Percentiles rank a stretch among this genome's conserved stretches.
Conservation (phyloP, 2,888 invertebrate genomes). For the Himalopsyche kuldschensis region DNA sequence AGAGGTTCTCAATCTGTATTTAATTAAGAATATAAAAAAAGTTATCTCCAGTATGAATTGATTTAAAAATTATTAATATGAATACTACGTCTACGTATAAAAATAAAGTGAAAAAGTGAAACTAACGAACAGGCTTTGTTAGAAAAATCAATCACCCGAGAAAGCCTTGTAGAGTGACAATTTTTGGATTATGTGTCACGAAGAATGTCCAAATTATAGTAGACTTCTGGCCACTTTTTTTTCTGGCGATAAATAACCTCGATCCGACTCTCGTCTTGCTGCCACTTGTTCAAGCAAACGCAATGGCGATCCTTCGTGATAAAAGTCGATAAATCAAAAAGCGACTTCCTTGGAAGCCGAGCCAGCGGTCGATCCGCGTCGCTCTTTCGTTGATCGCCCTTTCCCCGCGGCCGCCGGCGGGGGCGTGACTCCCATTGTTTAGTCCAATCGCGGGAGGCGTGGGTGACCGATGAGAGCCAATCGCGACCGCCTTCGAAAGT, state of each 20-base stretch:
- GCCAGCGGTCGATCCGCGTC: not conserved
- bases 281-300: not conserved
- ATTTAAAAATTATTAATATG: too few species aligned
- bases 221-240: too few species aligned
- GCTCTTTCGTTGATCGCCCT: slow-evolving; percentile 3
- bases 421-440: slow-evolving; percentile 16
- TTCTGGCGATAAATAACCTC: not conserved
- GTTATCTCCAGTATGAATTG: too few species aligned
- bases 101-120: too few species aligned
- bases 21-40: too few species aligned
- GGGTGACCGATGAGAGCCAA: slow-evolving; percentile 18
- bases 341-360: not conserved
- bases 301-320: slow-evolving; percentile 32
- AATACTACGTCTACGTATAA: too few species aligned
- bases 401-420: slow-evolving; percentile 1
- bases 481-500: not conserved
- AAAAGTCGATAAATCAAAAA: slow-evolving; percentile 37
- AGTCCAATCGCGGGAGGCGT: slow-evolving; percentile 33
- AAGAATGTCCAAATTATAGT: too few species aligned
- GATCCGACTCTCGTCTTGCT: not conserved
- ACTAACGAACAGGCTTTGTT: too few species aligned
- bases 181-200: too few species aligned
- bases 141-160: too few species aligned
- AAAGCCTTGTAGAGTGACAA: too few species aligned
- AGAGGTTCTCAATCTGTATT: too few species aligned